These are phyloP conservation scores for Eucera pruinosa DNA, from an alignment of 2,888 invertebrate species.

Conservation along the genomic window DNA sequence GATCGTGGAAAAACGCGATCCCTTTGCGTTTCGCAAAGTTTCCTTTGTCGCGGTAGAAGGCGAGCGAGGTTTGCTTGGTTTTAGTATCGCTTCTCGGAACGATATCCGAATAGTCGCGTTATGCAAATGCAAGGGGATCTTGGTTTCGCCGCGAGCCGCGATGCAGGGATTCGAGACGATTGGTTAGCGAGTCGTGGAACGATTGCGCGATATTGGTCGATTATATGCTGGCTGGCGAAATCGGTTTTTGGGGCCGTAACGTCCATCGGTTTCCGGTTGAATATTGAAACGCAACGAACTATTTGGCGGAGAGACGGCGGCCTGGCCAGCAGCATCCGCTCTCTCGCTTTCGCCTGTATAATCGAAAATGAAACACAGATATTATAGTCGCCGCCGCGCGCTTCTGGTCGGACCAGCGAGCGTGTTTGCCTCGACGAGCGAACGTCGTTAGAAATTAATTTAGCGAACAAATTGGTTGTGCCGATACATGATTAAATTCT, in stretches of 20 bases:
- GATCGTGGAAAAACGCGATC: no score
- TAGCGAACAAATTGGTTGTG: conserved; percentile 50
- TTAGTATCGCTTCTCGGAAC: conserved; percentile 1
- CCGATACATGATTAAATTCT: conserved; percentile 55
- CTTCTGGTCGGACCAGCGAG: conserved; percentile 11
- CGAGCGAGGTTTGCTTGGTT: not conserved
- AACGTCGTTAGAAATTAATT: conserved; percentile 58
- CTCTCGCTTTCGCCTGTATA: conserved; percentile 40
- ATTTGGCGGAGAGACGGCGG: conserved; percentile 41
- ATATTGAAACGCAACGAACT: conserved; percentile 67
- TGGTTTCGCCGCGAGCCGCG: not conserved
- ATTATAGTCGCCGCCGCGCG: conserved; percentile 33
- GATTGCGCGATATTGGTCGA: conserved; percentile 51
- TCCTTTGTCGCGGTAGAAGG: not conserved
- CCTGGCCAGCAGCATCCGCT: not conserved
- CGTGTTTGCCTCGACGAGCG: conserved; percentile 37
- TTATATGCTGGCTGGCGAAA: conserved; percentile 49
- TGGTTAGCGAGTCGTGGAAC: no score
- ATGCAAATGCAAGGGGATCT: conserved; percentile 24
- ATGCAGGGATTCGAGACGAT: not conserved
- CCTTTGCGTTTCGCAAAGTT: no score
- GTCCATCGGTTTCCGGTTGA: conserved; percentile 62
- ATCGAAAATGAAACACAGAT: conserved; percentile 65
- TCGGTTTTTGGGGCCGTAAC: conserved; percentile 59
- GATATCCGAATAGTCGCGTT: conserved; percentile 30